Evolutionary conservation across 1,140 invertebrate species (phyloP), one percentile per base, ranked within the genome.

Genomic region (Drosophila biarmipes): DNA sequence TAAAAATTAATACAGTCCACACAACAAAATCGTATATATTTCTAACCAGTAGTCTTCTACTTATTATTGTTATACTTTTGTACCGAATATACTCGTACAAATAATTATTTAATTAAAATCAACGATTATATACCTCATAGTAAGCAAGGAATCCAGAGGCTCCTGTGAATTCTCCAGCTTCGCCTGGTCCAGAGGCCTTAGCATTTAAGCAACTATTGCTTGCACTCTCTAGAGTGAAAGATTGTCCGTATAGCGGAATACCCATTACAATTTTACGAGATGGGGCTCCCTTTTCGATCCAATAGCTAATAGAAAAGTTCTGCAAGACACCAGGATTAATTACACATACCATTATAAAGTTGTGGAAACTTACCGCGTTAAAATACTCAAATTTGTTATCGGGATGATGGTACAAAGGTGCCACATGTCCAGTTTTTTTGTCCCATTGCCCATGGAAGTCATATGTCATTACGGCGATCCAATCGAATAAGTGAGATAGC

Each of bases 381-480:
- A 94, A 95, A 71, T 94, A 95, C 8, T 94, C 94, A 40, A 96
- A 95, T 54, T 95, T 95, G 85, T 97, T 96, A 52, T 96, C 95
- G 7, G 96, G 94, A 79, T 97, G 96, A 75, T 96, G 94, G 75
- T 95, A 97, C 27, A 98, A 91, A 0, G 97, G 97, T 0, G 97
- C 96, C 2, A 97, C 95, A 80, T 98, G 97, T 1, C 97, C 97
- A 35, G 97, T 98, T 90, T 96, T 96, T 79, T 96, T 97, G 73
- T 98, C 97, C 97, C 97, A 98, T 73, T 97, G 96, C 0, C 97
- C 97, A 71, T 98, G 97, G 91, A 95, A 98, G 82, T 98, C 97
- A 72, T 98, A 98, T 0, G 96, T 95, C 97, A 98, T 98, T 0
- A 98, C 96, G 15, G 96, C 96, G 24, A 95, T 94, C 96, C 97